Evolutionary conservation across 2,797 vertebrate species (phyloP).

Genomic region (Malurus leucopterus): DNA sequence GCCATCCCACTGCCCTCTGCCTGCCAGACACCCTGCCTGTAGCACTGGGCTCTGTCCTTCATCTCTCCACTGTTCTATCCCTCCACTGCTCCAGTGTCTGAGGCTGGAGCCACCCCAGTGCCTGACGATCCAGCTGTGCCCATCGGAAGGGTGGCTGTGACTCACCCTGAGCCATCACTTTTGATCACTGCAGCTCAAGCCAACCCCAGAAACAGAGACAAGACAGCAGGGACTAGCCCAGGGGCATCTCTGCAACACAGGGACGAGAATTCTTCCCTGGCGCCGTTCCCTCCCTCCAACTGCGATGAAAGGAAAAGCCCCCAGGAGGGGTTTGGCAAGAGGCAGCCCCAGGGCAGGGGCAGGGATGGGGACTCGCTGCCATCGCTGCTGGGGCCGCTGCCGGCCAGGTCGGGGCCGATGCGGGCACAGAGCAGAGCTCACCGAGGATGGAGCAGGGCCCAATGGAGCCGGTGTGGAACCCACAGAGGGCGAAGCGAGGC

Average conservation of each 20-base stretch:
- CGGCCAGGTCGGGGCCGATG: neutral
- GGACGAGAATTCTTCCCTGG: neutral
- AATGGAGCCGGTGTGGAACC: neutral
- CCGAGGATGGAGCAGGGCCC: neutral
- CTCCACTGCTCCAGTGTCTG: neutral
- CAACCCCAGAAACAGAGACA: neutral
- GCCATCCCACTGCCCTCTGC: neutral
- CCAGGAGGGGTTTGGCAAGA: neutral
- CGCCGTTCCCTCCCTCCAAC: neutral
- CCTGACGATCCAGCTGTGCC: neutral
- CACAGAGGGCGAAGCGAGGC: neutral
- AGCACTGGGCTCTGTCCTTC: neutral
- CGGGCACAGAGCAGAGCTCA: neutral
- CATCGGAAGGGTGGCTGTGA: neutral
- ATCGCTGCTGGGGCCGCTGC: neutral
- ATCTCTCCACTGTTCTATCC: neutral
- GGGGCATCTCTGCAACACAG: neutral
- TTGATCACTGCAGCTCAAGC: neutral
- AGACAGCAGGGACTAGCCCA: neutral
- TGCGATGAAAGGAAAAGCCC: neutral
- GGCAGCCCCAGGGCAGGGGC: neutral
- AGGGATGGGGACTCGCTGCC: neutral
- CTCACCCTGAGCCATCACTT: neutral
- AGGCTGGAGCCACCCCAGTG: neutral
- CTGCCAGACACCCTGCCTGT: accelerated